Conservation (phyloP, 2,113 vertebrate species). For the Centropristis striata region DNA sequence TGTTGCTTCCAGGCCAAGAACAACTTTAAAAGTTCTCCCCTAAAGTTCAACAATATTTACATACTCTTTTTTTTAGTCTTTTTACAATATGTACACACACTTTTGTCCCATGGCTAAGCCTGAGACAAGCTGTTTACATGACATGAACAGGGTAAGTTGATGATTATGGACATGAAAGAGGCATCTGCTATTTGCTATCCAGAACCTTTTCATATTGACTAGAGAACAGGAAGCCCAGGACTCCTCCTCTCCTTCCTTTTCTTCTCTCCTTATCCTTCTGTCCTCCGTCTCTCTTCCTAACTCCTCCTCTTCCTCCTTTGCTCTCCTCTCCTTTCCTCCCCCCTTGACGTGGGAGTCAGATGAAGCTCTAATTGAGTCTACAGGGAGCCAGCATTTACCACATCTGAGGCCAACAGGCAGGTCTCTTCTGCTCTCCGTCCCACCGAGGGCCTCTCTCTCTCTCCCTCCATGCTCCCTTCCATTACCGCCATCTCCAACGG, state of each 20-base stretch:
- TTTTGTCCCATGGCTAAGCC: constrained; percentile 2
- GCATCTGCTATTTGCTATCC: constrained; percentile 1
- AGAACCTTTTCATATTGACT: not conserved
- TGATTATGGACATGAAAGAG: constrained; percentile 4
- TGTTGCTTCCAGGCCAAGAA: constrained; percentile 4
- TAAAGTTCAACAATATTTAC: not conserved
- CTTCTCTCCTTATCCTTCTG: constrained; percentile 27
- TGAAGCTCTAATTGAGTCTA: constrained; percentile 85
- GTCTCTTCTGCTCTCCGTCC: constrained; percentile 73
- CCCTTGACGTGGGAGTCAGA: constrained; percentile 63
- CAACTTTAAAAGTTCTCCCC: not conserved
- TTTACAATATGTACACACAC: not conserved
- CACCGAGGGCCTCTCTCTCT: constrained; percentile 56
- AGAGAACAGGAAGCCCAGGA: not conserved
- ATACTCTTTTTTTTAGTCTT: not conserved
- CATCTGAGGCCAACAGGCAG: constrained; percentile 78
- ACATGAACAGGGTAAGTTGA: constrained; percentile 27
- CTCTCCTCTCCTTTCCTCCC: constrained; percentile 30
- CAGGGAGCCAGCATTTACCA: constrained; percentile 82
- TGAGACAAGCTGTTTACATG: constrained; percentile 50
- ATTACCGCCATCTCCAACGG: constrained; percentile 64
- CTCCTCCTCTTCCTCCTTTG: constrained; percentile 46
- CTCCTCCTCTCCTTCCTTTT: constrained; percentile 33
- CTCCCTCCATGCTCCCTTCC: constrained; percentile 38
- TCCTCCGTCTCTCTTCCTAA: constrained; percentile 16